phyloP scores from a whole-genome alignment of 2,888 invertebrate genomes.

The Geotrupes spiniger region DNA sequence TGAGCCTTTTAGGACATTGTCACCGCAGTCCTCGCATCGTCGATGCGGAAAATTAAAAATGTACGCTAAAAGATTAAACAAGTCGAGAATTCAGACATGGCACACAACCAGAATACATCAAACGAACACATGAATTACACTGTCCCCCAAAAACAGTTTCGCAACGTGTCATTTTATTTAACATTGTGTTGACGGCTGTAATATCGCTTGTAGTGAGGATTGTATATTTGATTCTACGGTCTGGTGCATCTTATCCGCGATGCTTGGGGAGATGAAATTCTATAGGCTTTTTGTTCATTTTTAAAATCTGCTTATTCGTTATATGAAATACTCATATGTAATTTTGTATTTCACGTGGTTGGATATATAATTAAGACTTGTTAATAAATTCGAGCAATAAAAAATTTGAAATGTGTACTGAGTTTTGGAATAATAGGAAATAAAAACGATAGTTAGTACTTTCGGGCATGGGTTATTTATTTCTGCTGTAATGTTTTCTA shows the following conservation, averaged over 20 bases:
- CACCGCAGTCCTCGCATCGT: conserved; percentile 25
- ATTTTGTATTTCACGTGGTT: no score
- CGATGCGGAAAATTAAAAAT: conserved; percentile 46
- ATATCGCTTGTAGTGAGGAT: conserved; percentile 31
- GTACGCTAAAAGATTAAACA: conserved; percentile 45
- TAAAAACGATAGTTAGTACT: no score
- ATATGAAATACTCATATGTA: no score
- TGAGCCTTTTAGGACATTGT: conserved; percentile 16
- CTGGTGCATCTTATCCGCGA: conserved; percentile 17
- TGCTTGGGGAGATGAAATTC: neutral
- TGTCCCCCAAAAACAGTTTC: conserved; percentile 16
- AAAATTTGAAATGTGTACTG: no score
- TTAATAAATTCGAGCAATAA: no score
- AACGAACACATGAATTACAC: conserved; percentile 20
- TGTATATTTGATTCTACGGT: conserved; percentile 29
- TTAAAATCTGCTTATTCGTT: no score
- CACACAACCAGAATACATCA: conserved; percentile 15
- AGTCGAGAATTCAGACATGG: conserved; percentile 36
- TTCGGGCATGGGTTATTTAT: no score
- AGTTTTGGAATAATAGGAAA: no score
- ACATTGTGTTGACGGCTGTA: conserved; percentile 35
- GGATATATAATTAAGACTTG: no score
- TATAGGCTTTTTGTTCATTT: no score
- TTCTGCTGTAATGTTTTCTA: no score
- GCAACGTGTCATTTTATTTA: conserved; percentile 23